A percentile compares a stretch with the other conserved stretches of the same genome.
These are phyloP conservation scores for Hemicordylus capensis DNA, from an alignment of 2,113 vertebrate genomes.

Conservation along the genomic window DNA sequence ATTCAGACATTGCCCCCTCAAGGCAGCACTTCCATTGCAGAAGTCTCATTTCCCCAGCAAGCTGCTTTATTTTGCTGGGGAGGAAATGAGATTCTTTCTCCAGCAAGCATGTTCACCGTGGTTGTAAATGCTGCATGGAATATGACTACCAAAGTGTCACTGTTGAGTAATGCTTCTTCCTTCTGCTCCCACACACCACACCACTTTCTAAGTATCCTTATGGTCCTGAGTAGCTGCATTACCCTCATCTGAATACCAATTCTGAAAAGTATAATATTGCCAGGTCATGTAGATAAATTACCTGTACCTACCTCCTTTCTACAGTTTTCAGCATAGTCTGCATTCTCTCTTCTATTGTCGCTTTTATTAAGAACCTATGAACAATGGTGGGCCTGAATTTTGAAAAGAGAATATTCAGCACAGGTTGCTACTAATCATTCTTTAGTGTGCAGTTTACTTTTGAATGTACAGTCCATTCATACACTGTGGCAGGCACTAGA, in stretches of 20 bases:
- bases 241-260: background rate
- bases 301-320: slow-evolving; percentile 85
- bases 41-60: background rate
- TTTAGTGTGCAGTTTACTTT: background rate
- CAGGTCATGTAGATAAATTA: background rate
- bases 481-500: background rate
- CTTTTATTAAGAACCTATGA: slow-evolving; percentile 96
- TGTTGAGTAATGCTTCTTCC: background rate
- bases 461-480: background rate
- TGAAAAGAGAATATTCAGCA: slow-evolving; percentile 40
- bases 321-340: slow-evolving; percentile 96
- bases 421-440: background rate
- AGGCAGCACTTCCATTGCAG: background rate
- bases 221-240: background rate
- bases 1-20: background rate
- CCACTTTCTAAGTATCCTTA: background rate
- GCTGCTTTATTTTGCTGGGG: background rate
- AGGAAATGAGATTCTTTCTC: background rate
- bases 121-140: background rate
- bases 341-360: slow-evolving; percentile 98
- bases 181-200: background rate
- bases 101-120: background rate
- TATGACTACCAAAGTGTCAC: no score
- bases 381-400: slow-evolving; percentile 91
- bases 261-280: background rate